Evolutionary conservation across 2,113 vertebrate species (phyloP).

Genomic region (Callopanchax toddi): DNA sequence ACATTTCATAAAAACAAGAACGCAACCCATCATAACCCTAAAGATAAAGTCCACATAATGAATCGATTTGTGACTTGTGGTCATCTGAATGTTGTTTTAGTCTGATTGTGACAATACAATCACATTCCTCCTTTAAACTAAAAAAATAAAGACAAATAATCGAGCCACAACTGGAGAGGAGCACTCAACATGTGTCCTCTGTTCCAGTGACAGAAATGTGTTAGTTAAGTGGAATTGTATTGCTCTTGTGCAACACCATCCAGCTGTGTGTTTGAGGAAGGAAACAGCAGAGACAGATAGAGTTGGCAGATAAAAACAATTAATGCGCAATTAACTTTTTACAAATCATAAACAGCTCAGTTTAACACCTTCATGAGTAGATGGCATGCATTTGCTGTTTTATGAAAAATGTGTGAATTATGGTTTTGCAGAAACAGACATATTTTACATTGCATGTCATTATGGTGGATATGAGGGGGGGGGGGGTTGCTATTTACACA

Average conservation of each 20-base stretch:
- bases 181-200: too few relatives aligned
- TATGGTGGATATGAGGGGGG: background rate
- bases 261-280: conserved; percentile 49
- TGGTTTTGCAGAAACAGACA: background rate
- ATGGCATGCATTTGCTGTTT: too few relatives aligned
- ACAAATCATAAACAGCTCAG: background rate
- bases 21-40: too few relatives aligned
- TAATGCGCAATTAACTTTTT: background rate
- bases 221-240: background rate
- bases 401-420: background rate
- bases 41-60: too few relatives aligned
- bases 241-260: conserved; percentile 22
- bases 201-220: background rate
- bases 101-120: too few relatives aligned
- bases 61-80: too few relatives aligned
- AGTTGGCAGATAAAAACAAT: conserved; percentile 16
- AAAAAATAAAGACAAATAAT: too few relatives aligned
- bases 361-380: conserved; percentile 5
- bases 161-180: too few relatives aligned
- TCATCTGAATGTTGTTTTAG: too few relatives aligned
- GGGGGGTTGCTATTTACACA: too few relatives aligned
- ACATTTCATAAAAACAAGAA: background rate
- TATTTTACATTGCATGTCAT: too few relatives aligned
- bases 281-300: conserved; percentile 36
- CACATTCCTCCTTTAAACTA: too few relatives aligned